Conservation (phyloP, 2,113 vertebrate genomes). For the Ptilonorhynchus violaceus region DNA sequence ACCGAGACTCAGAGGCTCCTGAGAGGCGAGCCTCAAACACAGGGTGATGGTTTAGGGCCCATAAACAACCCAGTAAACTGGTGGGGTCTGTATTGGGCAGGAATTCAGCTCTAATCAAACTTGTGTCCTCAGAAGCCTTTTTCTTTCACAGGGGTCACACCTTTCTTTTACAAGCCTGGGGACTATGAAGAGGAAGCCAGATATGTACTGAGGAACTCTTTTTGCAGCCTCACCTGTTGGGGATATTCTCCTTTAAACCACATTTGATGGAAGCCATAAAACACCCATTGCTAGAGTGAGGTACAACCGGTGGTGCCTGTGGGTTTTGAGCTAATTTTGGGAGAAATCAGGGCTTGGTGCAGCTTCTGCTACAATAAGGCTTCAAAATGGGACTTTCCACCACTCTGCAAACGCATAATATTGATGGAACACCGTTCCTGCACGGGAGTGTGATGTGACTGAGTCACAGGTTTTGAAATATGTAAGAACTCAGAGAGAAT, state of each 20-base stretch:
- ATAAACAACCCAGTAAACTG: slow-evolving; percentile 1
- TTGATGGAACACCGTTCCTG: not conserved
- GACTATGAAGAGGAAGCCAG: not conserved
- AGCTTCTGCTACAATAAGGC: not conserved
- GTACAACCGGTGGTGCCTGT: not conserved
- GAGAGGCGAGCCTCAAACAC: not conserved
- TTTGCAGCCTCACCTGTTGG: not conserved
- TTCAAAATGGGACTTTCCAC: not conserved
- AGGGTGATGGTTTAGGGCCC: not conserved
- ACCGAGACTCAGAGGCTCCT: not conserved
- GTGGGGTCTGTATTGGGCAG: not conserved
- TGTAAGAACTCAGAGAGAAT: not conserved
- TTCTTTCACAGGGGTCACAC: not conserved
- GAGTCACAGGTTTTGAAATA: not conserved
- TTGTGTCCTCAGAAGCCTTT: not conserved
- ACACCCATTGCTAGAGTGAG: not conserved
- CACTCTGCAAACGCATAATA: not conserved
- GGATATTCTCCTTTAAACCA: not conserved
- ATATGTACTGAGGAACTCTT: not conserved
- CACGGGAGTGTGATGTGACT: not conserved
- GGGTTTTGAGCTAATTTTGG: not conserved
- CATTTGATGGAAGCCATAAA: not conserved
- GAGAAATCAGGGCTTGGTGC: not conserved
- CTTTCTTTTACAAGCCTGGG: not conserved
- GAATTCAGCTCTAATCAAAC: not conserved